Base-by-base conservation (phyloP, 2,888 invertebrate species). In the Aspidiotus rigidus region DNA sequence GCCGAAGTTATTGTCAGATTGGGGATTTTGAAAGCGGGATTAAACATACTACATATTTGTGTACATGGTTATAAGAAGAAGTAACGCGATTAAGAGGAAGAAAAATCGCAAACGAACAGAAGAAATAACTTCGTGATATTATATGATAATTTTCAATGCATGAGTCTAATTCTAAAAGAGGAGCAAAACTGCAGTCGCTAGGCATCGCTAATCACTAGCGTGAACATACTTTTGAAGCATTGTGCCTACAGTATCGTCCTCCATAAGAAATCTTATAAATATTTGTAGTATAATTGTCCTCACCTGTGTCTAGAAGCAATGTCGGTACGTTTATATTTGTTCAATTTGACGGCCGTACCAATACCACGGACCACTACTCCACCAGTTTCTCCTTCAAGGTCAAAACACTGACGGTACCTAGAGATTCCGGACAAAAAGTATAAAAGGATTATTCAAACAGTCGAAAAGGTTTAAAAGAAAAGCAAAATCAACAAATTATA, bases 301-400 rank as follows among this genome's bases (percentile, higher is more conserved):
- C 28, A 28, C 28, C 28, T 28, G 28, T 28, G 28, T 28, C 28
- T 28, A 28, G 28, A 28, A 28, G 28, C 28, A 28, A 28, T 28
- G 28, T 66, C 66, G 16, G 17, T 7, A 13, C 57, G 40, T 59
- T 66, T 66, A 16, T 42, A 39, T 28, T n/a, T 57, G 49, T 39
- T 49, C n/a, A 93, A 79, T 0, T 87, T 87, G 0, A 91, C 90
- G 0, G 90, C 90, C 1, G 93, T 91, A 74, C 97, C 97, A 70
- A 95, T 91, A 11, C 95, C 97, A 73, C 98, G 83, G 0, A 94
- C 96, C 1, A 97, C 96, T 64, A 97, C 93, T 0, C 96, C 97
- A 0, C 97, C 97, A 1, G 93, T 93, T 78, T 97, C 97, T 0
- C 97, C 97, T 79, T 98, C 97, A 74, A 98, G 79, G 79, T 98